Evolutionary conservation across 1,140 invertebrate species (phyloP).

Genomic region (Lordiphosa clarofinis): DNA sequence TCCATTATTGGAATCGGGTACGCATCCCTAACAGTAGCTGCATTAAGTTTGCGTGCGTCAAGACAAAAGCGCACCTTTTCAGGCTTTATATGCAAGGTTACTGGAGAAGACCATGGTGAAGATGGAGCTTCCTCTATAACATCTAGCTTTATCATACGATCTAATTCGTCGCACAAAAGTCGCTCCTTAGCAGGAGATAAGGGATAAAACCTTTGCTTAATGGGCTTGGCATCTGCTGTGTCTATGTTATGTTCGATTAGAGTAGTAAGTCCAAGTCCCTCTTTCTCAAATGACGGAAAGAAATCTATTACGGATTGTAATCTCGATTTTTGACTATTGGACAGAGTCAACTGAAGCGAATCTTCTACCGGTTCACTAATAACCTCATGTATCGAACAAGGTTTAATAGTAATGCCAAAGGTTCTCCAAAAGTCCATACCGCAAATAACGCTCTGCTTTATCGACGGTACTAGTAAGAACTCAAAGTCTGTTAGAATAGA

Average conservation of each 20-base stretch:
- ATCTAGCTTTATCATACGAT: slow-evolving; percentile 20
- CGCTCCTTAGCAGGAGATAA: slow-evolving; percentile 28
- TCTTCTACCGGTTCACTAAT: no score
- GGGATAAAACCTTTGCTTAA: slow-evolving; percentile 23
- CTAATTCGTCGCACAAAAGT: slow-evolving; percentile 17
- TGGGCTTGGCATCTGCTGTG: neutral
- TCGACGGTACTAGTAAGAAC: slow-evolving; percentile 15
- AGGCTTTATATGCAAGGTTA: neutral
- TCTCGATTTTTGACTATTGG: neutral
- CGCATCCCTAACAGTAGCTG: no score
- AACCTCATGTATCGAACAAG: neutral
- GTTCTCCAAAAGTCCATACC: slow-evolving; percentile 27
- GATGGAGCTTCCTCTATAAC: slow-evolving; percentile 27
- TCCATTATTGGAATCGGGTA: slow-evolving; percentile 1
- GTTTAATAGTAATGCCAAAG: slow-evolving; percentile 11
- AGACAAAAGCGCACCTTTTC: no score
- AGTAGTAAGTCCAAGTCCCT: neutral
- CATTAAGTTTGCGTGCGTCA: no score
- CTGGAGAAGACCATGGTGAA: slow-evolving; percentile 27
- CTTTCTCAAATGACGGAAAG: slow-evolving; percentile 1
- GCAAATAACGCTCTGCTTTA: slow-evolving; percentile 13
- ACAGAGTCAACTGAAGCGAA: neutral
- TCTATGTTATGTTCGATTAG: slow-evolving; percentile 13
- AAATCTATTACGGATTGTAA: slow-evolving; percentile 1
- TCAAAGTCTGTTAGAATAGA: slow-evolving; percentile 5